Conservation (phyloP, 2,888 invertebrate species). For the Harmothoe impar region DNA sequence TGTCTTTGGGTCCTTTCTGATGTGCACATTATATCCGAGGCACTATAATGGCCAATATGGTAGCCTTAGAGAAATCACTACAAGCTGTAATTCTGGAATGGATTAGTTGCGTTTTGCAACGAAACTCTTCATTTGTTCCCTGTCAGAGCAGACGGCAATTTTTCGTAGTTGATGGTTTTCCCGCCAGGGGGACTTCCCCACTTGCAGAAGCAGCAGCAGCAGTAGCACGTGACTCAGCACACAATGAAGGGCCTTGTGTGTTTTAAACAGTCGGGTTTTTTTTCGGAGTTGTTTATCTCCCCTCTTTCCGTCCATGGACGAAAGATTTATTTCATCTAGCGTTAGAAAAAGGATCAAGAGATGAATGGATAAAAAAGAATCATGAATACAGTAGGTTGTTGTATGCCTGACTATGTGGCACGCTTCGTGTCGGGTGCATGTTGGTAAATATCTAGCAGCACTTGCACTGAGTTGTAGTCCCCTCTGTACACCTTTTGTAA, state of each 20-base stretch:
- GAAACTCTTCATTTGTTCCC: no score
- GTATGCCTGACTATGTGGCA: background rate
- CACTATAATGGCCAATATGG: no score
- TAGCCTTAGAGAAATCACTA: no score
- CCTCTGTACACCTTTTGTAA: no score
- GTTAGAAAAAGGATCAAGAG: background rate
- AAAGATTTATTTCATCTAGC: conserved; percentile 4
- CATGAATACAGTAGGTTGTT: no score
- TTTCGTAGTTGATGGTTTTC: background rate
- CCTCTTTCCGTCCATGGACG: background rate
- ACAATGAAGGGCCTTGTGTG: background rate
- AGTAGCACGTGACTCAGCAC: background rate
- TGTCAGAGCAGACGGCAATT: background rate
- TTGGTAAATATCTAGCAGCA: no score
- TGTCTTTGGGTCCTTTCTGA: no score
- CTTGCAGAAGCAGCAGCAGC: background rate
- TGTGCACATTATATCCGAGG: no score
- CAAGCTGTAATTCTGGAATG: no score
- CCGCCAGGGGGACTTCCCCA: conserved; percentile 23
- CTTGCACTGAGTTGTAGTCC: no score
- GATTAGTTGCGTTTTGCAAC: no score
- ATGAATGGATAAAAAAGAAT: background rate
- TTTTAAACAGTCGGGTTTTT: background rate
- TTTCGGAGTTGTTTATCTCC: background rate
- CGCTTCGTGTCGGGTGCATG: background rate